Percentiles rank a stretch among this genome's conserved stretches.
Conservation (phyloP, 2,888 invertebrate genomes). For the Tortrix viridana region DNA sequence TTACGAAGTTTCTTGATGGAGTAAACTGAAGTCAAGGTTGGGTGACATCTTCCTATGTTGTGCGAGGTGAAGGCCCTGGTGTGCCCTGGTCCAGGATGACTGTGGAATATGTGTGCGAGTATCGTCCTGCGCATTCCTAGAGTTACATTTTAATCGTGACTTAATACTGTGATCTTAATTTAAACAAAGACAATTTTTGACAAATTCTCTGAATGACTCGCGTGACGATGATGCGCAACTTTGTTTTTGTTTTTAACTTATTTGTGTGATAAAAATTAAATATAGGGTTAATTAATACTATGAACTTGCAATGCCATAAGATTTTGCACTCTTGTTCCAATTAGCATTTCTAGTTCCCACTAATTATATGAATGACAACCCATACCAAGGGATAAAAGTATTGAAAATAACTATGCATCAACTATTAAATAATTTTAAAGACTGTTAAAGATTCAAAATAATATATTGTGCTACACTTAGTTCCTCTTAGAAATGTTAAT, state of each 20-base stretch:
- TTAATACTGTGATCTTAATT: conserved; percentile 84
- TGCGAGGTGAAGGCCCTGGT: conserved; percentile 56
- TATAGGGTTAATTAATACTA: conserved; percentile 71
- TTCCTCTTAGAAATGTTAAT: conserved; percentile 82
- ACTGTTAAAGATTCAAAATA: conserved; percentile 53
- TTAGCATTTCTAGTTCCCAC: conserved; percentile 73
- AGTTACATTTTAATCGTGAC: conserved; percentile 79
- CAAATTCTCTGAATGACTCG: conserved; percentile 74
- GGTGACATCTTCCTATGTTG: conserved; percentile 65
- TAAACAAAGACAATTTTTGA: conserved; percentile 79
- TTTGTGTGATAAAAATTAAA: conserved; percentile 74
- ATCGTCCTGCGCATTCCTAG: conserved; percentile 77
- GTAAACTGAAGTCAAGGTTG: conserved; percentile 60
- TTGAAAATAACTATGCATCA: conserved; percentile 53
- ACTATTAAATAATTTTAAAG: conserved; percentile 51
- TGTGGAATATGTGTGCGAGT: conserved; percentile 79
- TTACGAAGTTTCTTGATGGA: conserved; percentile 48
- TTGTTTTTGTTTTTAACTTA: conserved; percentile 74
- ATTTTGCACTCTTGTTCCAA: conserved; percentile 71
- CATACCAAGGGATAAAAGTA: conserved; percentile 47
- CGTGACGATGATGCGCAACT: conserved; percentile 72
- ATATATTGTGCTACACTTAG: conserved; percentile 69
- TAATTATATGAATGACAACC: conserved; percentile 45
- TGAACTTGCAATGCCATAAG: conserved; percentile 74
- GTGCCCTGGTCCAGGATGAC: conserved; percentile 75